Base-by-base conservation (phyloP, 1,140 invertebrate species). In the Monomorium pharaonis region DNA sequence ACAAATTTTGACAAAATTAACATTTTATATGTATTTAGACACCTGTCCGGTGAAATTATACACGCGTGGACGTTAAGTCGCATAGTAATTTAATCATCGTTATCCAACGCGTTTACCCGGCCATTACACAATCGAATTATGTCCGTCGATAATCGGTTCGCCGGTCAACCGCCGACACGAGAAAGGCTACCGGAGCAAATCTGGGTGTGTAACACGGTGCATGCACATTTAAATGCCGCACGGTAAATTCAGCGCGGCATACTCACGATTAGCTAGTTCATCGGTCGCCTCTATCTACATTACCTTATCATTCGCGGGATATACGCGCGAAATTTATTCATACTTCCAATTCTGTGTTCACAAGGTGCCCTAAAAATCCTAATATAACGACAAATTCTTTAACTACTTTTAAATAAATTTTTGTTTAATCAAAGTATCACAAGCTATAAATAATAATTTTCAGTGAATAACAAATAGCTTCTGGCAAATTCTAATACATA, bases 121-220 rank as follows among this genome's bases (percentile, higher is more conserved):
- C 58, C 58, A 56, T 89, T 85, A 80, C 81, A 9, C 81, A 80
- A 88, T 89, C 86, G 74, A 65, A 88, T 88, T 80, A 80, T 24
- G 72, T 44, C 37, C 12, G 65, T 21, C 87, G 56, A 88, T 88
- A 85, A 89, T 88, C 80, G 51, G 44, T 47, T 77, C 37, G 33
- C 10, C 30, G 56, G 47, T 84, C 72, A 56, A 63, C 72, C 44
- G 65, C 77, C 65, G 30, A 51, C n/a, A 67, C 16, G 7, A 18
- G 63, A 75, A 84, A 87, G 70, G 69, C 62, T 51, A 84, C 33
- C 27, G 56, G 14, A 33, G 70, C 47, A 76, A 37, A 21, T 67
- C 30, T 14, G 30, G 12, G 3, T 84, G 3, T 84, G 56, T 33
- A 76, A 76, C 33, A 47, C 2, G n/a, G 30, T 49, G 14, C 21